Evolutionary conservation across 1,140 invertebrate genomes (phyloP).

Genomic region (Cotesia chilonis): DNA sequence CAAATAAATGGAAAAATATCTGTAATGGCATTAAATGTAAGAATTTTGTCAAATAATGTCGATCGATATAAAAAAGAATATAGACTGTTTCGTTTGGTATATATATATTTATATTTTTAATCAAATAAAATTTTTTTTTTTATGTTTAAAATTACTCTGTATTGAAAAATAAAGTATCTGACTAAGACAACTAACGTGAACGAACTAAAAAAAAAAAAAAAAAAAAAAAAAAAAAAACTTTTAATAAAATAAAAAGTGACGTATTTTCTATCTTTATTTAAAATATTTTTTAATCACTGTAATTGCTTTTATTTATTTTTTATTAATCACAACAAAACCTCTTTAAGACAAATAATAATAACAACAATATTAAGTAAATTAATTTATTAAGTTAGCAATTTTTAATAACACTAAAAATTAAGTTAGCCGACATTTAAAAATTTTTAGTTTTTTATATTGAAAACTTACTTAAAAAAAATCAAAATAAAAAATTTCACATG

Average conservation of each 20-base stretch:
- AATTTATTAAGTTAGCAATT: background rate
- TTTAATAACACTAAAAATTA: too few relatives aligned
- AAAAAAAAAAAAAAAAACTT: too few relatives aligned
- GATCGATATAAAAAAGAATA: conserved; percentile 7
- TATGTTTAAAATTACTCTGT: background rate
- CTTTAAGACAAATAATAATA: background rate
- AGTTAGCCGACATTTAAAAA: too few relatives aligned
- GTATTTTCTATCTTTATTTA: too few relatives aligned
- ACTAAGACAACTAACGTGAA: background rate
- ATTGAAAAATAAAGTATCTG: background rate
- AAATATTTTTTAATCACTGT: too few relatives aligned
- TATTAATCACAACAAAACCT: too few relatives aligned
- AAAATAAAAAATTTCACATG: too few relatives aligned
- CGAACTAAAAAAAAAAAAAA: too few relatives aligned
- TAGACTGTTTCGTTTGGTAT: conserved; percentile 20
- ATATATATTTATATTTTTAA: conserved; percentile 19
- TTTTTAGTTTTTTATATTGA: too few relatives aligned
- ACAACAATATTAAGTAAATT: background rate
- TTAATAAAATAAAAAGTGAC: too few relatives aligned
- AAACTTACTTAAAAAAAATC: too few relatives aligned
- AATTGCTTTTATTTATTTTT: too few relatives aligned
- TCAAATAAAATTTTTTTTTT: conserved; percentile 17
- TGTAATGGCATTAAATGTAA: background rate
- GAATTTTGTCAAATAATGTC: background rate
- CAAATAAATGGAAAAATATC: conserved; percentile 10